Base-by-base conservation (phyloP, 2,888 invertebrate genomes). In the Sarcophaga caerulescens region DNA sequence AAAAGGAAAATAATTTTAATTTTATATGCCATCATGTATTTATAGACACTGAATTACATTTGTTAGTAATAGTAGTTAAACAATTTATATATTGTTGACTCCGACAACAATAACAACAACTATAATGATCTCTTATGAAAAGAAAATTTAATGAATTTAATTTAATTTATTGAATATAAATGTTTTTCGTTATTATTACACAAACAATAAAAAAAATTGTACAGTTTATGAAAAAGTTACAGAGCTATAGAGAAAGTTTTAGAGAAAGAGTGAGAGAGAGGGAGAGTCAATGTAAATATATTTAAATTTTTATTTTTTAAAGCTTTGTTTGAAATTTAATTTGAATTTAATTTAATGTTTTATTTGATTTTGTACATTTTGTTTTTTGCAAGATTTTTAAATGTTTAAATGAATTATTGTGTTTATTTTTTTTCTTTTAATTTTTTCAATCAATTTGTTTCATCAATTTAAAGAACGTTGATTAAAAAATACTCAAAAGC, bases 61-160 rank as follows among this genome's bases (percentile, higher is more conserved):
- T 77, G 69, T 83, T 81, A 86, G 74, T 86, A 71, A 47, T 35
- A 35, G 35, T 35, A 35, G 19, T 71, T 45, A 83, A 77, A 63
- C 52, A 25, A 79, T 81, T 74, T 71, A 60, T 60, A 77, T 80
- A 75, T 77, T 89, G 85, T 87, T 88, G 80, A 83, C 62, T 84
- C 3, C 60, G 19, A 19, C 74, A 87, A 88, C 76, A 85, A 88
- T 79, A 87, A 88, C 81, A 86, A 84, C 87, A 88, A 88, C 87
- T 85, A 88, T 68, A 84, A 87, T 81, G 69, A 52, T 85, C 81
- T 80, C 68, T 66, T 45, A 21, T 75, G 14, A 45, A 1, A 57
- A 60, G 63, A 23, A 66, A 23, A 47, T 65, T 45, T 78, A 71
- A 60, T 19, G 19, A 35, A 21, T 59, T 73, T 74, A 23, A 21